Base-by-base conservation (phyloP, 2,113 vertebrate genomes). In the Benitochromis conjunctus region DNA sequence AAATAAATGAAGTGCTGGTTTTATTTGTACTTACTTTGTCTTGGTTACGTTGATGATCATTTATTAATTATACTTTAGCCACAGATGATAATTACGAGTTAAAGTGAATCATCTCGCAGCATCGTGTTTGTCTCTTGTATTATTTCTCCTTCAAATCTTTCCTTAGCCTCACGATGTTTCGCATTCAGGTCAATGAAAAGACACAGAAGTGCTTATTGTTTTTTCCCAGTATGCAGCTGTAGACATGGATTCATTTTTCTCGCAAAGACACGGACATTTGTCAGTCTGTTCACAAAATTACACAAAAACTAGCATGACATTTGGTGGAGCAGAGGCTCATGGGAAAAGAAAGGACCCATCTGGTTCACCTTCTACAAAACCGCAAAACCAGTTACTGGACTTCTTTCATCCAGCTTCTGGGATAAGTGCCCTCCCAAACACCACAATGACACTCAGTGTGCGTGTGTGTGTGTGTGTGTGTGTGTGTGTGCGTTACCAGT, bases 401-500 rank as follows among this genome's bases (percentile, higher is more conserved):
- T 0, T 48, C 9, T 74, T 11, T 74, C 66, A 48, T 26, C 0
- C 18, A 26, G 38, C 38, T 74, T 7, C 66, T 48, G 21, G 66
- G 41, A 0, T 46, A 0, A 29, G 38, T 21, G 0, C 0, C 26
- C 41, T 10, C 5, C 14, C 26, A 21, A 26, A 38, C 6, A 9
- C 13, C 53, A n/a, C 34, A 74, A 10, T 55, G 12, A 36, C 3
- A 62, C 31, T 62, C 18, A 1, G 58, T 26, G 26, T 26, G 77
- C 57, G 79, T 82, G 89, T 92, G 4, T 66, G 19, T 79, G n/a
- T 21, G 54, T 55, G 34, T 56, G 34, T 80, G 46, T 71, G 57
- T 82, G 71, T 57, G 81, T 69, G 24, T 81, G 24, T 54, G 80
- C 85, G 89, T 93, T 96, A 97, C 96, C 96, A 96, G 84, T 1